Evolutionary conservation across 92 coral and sea anemone species (phyloP), one percentile per base, ranked within the genome.

Genomic region (Palythoa caribaeorum): DNA sequence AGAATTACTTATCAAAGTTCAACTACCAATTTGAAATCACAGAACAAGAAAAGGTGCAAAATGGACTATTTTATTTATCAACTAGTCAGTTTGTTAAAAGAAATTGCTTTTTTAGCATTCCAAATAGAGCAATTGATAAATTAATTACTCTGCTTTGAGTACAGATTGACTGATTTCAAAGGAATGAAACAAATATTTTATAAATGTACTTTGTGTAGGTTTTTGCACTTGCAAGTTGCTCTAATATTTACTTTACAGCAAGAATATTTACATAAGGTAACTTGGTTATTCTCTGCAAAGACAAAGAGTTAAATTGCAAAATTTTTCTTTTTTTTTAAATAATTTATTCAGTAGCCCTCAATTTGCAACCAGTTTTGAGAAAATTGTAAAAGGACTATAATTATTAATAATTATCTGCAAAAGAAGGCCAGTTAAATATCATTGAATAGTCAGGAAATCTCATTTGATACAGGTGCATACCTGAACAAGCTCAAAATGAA

Each of bases 11-110:
- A 20, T 14, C 69, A 60, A 60, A 60, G 69, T 60, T 60, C 16
- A 62, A 62, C 20, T 62, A 62, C 28, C 3, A 16, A 1, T 54
- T 54, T 9, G 16, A 54, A 54, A 44, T 44, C 48, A 44, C 60
- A 54, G 9, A 62, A 19, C n/a, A 62, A 20, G 19, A 62, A 62
- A 62, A 62, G 69, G 69, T 62, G 69, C 16, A 62, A 62, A 16
- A 62, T 62, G 21, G 20, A 17, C 28, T 16, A n/a, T 62, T 62
- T 62, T 62, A 62, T n/a, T 16, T 62, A 62, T 16, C 70, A 62
- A 62, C 70, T 62, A 62, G 35, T 21, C 70, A 62, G 21, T n/a
- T 62, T 62, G 70, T 62, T 62, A 62, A 62, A 62, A 62, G 70
- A 60, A 13, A n/a, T 16, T 16, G 8, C 70, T n/a, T n/a, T 6